Base-by-base conservation (phyloP, 2,113 vertebrate genomes). In the Axis porcinus region DNA sequence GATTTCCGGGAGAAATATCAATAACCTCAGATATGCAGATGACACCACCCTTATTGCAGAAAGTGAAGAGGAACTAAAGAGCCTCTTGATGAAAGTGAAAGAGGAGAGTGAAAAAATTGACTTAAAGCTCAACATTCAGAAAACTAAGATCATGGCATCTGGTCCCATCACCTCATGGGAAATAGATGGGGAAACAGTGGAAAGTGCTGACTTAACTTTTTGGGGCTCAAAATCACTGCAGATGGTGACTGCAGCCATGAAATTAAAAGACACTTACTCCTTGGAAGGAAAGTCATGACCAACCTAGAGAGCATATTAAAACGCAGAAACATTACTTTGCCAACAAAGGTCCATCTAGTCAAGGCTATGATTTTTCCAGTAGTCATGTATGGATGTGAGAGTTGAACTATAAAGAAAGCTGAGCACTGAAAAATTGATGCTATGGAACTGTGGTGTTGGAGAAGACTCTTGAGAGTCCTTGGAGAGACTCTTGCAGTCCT, bases 341-440 rank as follows among this genome's bases (percentile, higher is more conserved):
- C 62, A 67, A 67, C 33, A n/a, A 67, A 67, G 30, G 15, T 64
- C 62, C 3, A 0, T 64, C 30, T 64, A 64, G 30, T 16, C 62
- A 64, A 64, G 30, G 62, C 62, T 64, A n/a, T 64, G 6, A 4
- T n/a, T n/a, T 64, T 64, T 64, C 62, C 62, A 64, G 30, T 64
- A 8, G 3, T 33, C 30, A 64, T 17, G 62, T 64, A n/a, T n/a
- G 30, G 30, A 64, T 64, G 15, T n/a, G 30, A 64, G 30, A 33
- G 7, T 17, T 64, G 62, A 7, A 64, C 15, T 64, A 17, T 64
- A 8, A 64, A n/a, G 60, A 33, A 64, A 64, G 7, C 15, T 64
- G 62, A 64, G 3, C 0, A 0, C 3, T 2, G 3, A 64, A 64
- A 15, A 64, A 64, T n/a, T 64, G 7, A 64, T n/a, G 64, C 7